Evolutionary conservation across 2,888 invertebrate species (phyloP).

Genomic region (Rhabditoides inermis): DNA sequence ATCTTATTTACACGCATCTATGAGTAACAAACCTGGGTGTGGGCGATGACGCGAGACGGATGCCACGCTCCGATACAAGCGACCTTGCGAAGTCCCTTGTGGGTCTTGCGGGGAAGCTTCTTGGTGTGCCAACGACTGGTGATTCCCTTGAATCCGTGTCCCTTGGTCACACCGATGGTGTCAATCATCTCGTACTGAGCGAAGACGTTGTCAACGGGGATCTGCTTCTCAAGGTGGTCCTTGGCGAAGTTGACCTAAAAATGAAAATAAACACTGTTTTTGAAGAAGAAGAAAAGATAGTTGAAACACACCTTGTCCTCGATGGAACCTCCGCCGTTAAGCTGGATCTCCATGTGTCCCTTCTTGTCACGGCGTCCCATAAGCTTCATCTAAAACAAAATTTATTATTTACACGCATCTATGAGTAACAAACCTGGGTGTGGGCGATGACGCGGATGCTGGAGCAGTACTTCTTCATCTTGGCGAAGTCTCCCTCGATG

Average conservation of each 20-base stretch:
- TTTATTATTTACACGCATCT: too few relatives aligned
- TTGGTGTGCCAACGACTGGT: conserved; percentile 99
- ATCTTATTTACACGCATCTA: too few relatives aligned
- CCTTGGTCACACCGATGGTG: conserved; percentile 96
- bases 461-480: conserved; percentile 95
- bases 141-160: conserved; percentile 98
- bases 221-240: conserved; percentile 85
- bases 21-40: too few relatives aligned
- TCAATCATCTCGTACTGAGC: conserved; percentile 97
- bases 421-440: conserved; percentile 74
- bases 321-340: conserved; percentile 90
- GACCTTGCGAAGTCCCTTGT: conserved; percentile 81
- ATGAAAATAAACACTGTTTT: too few relatives aligned
- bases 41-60: too few relatives aligned
- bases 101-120: conserved; percentile 98
- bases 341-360: conserved; percentile 99
- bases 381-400: conserved; percentile 89
- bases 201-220: conserved; percentile 78
- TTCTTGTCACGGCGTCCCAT: conserved; percentile 97
- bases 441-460: conserved; percentile 91
- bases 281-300: too few relatives aligned
- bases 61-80: conserved; percentile 99
- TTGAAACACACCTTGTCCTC: conserved; percentile 68
- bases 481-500: conserved; percentile 89
- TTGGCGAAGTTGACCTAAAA: conserved; percentile 81